A percentile compares a stretch with the other conserved stretches of the same genome.
Conservation (phyloP, 2,797 vertebrate species). For the Moxostoma hubbsi region DNA sequence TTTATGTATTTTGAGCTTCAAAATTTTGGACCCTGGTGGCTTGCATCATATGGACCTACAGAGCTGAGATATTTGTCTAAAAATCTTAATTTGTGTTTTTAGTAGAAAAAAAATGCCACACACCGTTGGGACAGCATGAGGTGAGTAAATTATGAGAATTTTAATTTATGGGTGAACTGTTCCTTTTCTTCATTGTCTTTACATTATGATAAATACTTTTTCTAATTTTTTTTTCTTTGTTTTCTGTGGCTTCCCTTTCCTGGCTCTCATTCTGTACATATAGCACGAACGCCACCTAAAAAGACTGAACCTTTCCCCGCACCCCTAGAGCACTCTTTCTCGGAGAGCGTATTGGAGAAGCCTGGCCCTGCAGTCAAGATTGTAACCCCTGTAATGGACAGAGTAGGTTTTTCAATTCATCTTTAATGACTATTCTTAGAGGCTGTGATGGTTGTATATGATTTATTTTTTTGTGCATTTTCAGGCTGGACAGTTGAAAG, state of each 20-base stretch:
- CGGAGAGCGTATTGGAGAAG: constrained; percentile 75
- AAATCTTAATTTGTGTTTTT: no score
- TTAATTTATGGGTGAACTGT: no score
- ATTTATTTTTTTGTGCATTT: constrained; percentile 11
- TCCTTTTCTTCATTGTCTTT: no score
- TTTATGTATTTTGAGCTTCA: no score
- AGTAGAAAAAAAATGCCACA: not conserved
- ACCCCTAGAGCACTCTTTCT: constrained; percentile 81
- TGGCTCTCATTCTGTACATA: not conserved
- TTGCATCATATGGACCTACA: no score
- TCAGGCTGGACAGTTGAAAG: constrained; percentile 72
- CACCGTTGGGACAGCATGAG: not conserved
- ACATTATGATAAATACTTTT: no score
- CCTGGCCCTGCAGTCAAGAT: constrained; percentile 71
- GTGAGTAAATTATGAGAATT: no score
- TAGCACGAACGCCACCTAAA: constrained; percentile 91
- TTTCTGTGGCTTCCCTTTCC: not conserved
- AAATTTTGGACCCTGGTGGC: no score
- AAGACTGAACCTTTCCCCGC: constrained; percentile 87
- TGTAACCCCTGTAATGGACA: constrained; percentile 72
- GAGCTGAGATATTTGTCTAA: no score
- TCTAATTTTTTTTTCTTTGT: constrained; percentile 1
- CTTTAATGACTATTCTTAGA: not conserved
- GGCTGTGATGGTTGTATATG: not conserved
- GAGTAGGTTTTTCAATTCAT: constrained; percentile 67